Evolutionary conservation across 2,888 invertebrate species (phyloP).

Genomic region (Platycnemis pennipes): DNA sequence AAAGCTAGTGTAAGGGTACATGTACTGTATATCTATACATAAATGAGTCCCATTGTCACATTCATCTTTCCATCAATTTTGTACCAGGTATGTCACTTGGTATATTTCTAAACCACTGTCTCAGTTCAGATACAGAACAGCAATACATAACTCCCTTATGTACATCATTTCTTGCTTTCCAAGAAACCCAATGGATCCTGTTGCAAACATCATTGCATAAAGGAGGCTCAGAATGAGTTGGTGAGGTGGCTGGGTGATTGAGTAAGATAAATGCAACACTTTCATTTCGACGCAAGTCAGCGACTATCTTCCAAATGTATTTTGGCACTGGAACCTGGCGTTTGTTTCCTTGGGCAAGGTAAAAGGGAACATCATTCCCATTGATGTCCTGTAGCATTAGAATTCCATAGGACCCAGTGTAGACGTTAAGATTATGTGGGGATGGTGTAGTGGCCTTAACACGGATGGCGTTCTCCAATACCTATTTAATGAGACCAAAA

Average conservation of each 20-base stretch:
- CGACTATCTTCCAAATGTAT: conserved; percentile 46
- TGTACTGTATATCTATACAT: no score
- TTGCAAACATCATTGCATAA: conserved; percentile 48
- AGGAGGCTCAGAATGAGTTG: background rate
- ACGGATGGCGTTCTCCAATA: background rate
- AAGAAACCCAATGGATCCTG: conserved; percentile 39
- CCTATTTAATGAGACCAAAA: background rate
- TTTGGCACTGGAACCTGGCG: conserved; percentile 31
- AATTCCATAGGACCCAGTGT: conserved; percentile 63
- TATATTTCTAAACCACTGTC: background rate
- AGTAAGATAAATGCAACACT: conserved; percentile 49
- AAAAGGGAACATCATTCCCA: background rate
- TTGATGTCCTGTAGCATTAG: conserved; percentile 49
- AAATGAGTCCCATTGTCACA: background rate
- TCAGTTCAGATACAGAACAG: background rate
- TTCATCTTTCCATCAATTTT: conserved; percentile 39
- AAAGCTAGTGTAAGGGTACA: no score
- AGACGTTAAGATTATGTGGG: conserved; percentile 34
- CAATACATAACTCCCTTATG: conserved; percentile 47
- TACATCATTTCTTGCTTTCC: conserved; percentile 18
- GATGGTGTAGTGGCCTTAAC: conserved; percentile 24
- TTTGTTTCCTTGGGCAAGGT: background rate
- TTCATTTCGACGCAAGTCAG: background rate
- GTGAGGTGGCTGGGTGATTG: conserved; percentile 15
- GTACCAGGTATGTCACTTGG: background rate